A percentile compares a stretch with the other conserved stretches of the same genome.
Evolutionary conservation across 2,797 vertebrate genomes (phyloP).

Genomic region (Mormyrops boulengeri): DNA sequence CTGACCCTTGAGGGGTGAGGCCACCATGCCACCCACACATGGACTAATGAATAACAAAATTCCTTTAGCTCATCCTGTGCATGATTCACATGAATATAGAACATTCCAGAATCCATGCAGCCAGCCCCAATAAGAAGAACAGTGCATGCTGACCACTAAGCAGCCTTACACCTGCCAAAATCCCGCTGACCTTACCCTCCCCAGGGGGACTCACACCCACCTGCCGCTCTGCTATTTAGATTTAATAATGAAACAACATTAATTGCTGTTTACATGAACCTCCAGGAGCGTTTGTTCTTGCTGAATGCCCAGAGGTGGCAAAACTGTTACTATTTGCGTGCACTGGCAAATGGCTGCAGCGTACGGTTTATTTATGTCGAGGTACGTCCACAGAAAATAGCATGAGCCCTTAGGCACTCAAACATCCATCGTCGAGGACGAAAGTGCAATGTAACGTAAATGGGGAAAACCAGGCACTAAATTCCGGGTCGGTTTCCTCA

Average conservation of each 20-base stretch:
- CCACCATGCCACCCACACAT: not conserved
- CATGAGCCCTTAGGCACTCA: not conserved
- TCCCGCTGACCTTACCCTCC: not conserved
- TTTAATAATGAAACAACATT: conserved; percentile 1
- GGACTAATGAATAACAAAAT: not conserved
- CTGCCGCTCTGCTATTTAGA: not conserved
- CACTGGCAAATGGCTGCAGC: not conserved
- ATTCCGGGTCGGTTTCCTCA: not conserved
- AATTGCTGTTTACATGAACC: not conserved
- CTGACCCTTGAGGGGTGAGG: not conserved
- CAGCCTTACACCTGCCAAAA: not conserved
- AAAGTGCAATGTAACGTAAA: not conserved
- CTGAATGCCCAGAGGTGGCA: not conserved
- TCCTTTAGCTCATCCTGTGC: not conserved
- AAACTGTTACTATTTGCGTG: not conserved
- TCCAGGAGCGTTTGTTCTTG: not conserved
- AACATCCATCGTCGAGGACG: not conserved
- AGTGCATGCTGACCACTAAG: not conserved
- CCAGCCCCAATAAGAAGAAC: not conserved
- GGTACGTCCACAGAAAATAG: not conserved
- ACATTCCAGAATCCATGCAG: not conserved
- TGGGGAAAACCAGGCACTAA: not conserved
- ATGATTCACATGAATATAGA: not conserved
- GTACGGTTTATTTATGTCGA: not conserved
- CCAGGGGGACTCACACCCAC: not conserved